These are phyloP conservation scores for Columbina picui DNA, from an alignment of 2,113 vertebrate species.

Conservation along the genomic window DNA sequence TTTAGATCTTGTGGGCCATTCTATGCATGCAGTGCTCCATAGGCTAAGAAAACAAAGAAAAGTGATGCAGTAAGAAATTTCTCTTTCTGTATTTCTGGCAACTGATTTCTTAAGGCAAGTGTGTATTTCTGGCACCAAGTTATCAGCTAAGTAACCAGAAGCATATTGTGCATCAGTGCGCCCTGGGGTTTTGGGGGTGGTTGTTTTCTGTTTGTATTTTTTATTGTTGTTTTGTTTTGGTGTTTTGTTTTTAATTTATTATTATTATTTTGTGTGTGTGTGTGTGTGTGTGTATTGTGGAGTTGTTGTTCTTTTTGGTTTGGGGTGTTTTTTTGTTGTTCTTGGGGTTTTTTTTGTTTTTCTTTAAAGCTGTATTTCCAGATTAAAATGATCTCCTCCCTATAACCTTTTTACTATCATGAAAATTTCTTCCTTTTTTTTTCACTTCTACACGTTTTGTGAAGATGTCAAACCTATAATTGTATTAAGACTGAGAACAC, in stretches of 20 bases:
- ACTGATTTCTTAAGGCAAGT: not conserved
- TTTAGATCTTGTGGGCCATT: conserved; percentile 31
- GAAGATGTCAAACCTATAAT: not conserved
- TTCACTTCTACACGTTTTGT: not conserved
- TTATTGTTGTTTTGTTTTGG: not conserved
- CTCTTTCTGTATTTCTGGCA: not conserved
- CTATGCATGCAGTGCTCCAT: not conserved
- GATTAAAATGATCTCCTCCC: not conserved
- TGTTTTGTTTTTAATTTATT: too few relatives aligned
- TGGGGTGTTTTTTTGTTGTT: too few relatives aligned
- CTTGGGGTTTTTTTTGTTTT: not conserved
- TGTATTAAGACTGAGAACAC: not conserved
- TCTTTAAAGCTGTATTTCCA: not conserved
- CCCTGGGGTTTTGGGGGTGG: not conserved
- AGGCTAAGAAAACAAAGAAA: conserved; percentile 30
- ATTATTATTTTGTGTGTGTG: too few relatives aligned
- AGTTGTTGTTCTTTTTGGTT: too few relatives aligned
- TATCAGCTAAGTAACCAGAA: not conserved
- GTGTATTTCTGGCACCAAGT: not conserved
- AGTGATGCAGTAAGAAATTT: not conserved
- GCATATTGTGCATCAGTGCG: not conserved
- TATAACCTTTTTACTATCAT: not conserved
- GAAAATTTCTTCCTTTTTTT: too few relatives aligned
- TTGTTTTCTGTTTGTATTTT: not conserved
- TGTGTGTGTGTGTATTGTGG: too few relatives aligned